Conservation (phyloP, 2,113 vertebrate genomes). For the Otis tarda region DNA sequence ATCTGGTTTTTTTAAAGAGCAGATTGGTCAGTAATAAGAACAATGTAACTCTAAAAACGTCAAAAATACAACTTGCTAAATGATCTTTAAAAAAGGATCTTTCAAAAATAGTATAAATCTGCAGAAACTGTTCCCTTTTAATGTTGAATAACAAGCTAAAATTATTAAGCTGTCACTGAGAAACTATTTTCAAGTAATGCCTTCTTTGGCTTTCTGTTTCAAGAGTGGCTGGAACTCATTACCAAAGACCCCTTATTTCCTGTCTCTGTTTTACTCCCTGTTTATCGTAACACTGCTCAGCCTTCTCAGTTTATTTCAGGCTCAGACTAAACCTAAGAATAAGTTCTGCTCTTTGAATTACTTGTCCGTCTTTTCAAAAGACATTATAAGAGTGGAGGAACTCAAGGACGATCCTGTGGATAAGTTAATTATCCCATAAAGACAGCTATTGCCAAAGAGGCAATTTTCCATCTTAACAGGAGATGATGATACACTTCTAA, state of each 20-base stretch:
- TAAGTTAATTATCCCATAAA: constrained; percentile 30
- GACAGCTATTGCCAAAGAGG: neutral
- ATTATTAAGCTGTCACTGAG: constrained; percentile 79
- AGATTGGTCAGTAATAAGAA: constrained; percentile 60
- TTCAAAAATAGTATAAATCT: constrained; percentile 55
- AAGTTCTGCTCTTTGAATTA: constrained; percentile 68
- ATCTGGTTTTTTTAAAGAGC: constrained; percentile 82
- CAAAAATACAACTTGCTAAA: constrained; percentile 74
- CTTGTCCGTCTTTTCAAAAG: constrained; percentile 67
- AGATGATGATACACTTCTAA: constrained; percentile 6
- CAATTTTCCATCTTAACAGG: constrained; percentile 1
- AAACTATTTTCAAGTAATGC: constrained; percentile 78
- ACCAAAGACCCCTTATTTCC: constrained; percentile 81
- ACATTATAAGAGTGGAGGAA: constrained; percentile 19
- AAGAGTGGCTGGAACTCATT: constrained; percentile 84
- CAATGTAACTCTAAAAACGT: constrained; percentile 67
- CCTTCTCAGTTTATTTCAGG: constrained; percentile 75
- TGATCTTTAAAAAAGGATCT: constrained; percentile 59
- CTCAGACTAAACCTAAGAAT: constrained; percentile 78
- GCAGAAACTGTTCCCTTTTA: constrained; percentile 65
- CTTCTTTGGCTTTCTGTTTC: constrained; percentile 74
- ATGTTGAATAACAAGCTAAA: constrained; percentile 68
- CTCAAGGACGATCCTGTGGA: neutral
- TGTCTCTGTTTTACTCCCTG: constrained; percentile 73
- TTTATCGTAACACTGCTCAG: constrained; percentile 71